These are phyloP conservation scores for Anser cygnoides DNA, from an alignment of 2,113 vertebrate genomes.

Conservation along the genomic window DNA sequence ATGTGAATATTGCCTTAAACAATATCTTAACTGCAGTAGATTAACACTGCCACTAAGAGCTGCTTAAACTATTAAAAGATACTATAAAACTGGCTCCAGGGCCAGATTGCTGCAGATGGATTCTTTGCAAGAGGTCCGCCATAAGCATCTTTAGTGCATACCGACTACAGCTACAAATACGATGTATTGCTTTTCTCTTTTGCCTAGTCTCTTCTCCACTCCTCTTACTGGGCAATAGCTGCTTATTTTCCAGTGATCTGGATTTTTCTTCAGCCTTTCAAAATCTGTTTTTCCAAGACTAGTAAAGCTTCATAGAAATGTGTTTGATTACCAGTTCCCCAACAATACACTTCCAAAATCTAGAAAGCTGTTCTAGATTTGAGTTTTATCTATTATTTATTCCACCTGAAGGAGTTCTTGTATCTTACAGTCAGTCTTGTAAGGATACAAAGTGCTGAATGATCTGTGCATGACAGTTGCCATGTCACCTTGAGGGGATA, in stretches of 20 bases:
- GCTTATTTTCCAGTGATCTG: background rate
- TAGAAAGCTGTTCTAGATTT: background rate
- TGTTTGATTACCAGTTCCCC: background rate
- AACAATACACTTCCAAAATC: background rate
- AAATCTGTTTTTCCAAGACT: background rate
- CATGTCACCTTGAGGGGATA: background rate
- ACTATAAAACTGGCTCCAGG: background rate
- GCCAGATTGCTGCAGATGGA: background rate
- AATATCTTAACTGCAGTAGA: background rate
- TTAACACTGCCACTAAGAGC: background rate
- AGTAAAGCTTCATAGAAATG: background rate
- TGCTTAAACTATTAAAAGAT: background rate
- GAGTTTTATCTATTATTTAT: background rate
- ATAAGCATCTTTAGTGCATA: background rate
- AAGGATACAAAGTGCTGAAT: background rate
- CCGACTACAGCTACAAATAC: background rate
- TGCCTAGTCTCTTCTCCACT: background rate
- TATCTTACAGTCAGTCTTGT: background rate
- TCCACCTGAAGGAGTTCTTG: background rate
- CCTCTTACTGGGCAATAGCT: background rate
- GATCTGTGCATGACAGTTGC: background rate
- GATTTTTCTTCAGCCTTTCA: background rate
- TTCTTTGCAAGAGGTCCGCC: background rate
- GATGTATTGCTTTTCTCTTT: background rate
- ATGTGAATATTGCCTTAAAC: background rate